Percentiles rank a stretch among this genome's conserved stretches.
These are phyloP conservation scores for Cheilosia impressa DNA, from an alignment of 2,888 invertebrate species.

Conservation along the genomic window DNA sequence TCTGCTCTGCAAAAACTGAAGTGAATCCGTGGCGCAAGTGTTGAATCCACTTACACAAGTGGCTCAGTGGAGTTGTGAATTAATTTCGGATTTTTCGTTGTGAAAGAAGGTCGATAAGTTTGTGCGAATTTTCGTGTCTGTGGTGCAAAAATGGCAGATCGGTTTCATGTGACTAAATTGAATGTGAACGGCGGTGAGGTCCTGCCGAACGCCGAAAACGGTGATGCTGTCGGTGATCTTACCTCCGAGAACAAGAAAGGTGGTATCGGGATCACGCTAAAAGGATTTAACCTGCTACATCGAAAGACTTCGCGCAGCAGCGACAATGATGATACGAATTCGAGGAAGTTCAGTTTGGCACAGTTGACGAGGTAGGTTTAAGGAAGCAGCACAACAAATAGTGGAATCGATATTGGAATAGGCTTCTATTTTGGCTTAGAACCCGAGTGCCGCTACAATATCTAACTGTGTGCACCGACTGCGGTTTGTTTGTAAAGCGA, in stretches of 20 bases:
- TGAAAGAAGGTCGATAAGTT: background rate
- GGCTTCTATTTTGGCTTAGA: too few species aligned
- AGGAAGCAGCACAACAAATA: background rate
- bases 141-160: conserved; percentile 78
- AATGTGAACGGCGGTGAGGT: conserved; percentile 76
- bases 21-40: conserved; percentile 40
- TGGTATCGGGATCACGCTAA: conserved; percentile 45
- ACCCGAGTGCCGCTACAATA: too few species aligned
- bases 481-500: too few species aligned
- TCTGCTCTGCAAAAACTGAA: conserved; percentile 18
- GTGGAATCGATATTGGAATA: too few species aligned
- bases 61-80: background rate
- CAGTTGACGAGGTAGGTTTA: conserved; percentile 82
- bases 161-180: conserved; percentile 80
- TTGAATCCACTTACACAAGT: background rate
- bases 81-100: background rate
- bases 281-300: conserved; percentile 77
- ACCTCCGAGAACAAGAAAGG: conserved; percentile 33
- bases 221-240: conserved; percentile 54
- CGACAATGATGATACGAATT: conserved; percentile 76
- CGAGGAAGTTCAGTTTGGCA: conserved; percentile 82
- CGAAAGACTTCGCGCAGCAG: conserved; percentile 77
- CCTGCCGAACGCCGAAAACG: conserved; percentile 26
- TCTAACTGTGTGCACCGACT: too few species aligned
- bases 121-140: background rate